Conservation (phyloP, 35 echinoderm and acorn worm genomes). For the Holothuria glaberrima region DNA sequence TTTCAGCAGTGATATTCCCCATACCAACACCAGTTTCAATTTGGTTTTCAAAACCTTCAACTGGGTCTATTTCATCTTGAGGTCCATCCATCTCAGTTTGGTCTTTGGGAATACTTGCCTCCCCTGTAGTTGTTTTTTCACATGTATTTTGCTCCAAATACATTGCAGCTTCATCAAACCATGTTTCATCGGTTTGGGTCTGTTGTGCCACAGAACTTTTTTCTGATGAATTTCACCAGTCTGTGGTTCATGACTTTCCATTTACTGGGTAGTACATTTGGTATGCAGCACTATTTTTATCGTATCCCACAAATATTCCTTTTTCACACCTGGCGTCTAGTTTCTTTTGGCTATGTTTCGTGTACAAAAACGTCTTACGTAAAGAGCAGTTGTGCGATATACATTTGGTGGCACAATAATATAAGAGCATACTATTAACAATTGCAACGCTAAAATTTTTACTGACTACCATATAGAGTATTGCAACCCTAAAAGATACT, state of each 20-base stretch:
- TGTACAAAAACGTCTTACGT: slow-evolving; percentile 9
- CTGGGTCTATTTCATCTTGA: neutral
- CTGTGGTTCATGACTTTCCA: slow-evolving; percentile 19
- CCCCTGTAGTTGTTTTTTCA: neutral
- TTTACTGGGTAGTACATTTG: slow-evolving; percentile 37
- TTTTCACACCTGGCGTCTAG: slow-evolving; percentile 52
- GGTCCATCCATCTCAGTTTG: neutral
- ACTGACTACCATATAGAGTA: too few species aligned
- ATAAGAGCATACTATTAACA: slow-evolving; percentile 12
- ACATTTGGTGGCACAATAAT: slow-evolving; percentile 16
- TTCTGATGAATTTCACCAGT: slow-evolving; percentile 30
- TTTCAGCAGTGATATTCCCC: neutral
- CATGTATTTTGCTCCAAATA: slow-evolving; percentile 2
- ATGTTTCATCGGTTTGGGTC: slow-evolving; percentile 21
- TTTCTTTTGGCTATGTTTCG: slow-evolving; percentile 35
- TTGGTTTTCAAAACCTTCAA: slow-evolving; percentile 12
- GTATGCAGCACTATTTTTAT: slow-evolving; percentile 50
- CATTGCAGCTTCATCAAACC: neutral
- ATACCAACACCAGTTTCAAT: neutral
- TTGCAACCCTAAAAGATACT: too few species aligned
- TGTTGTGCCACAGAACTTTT: slow-evolving; percentile 6
- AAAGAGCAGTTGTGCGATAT: slow-evolving; percentile 26
- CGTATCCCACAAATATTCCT: slow-evolving; percentile 66
- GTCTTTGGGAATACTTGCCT: neutral
- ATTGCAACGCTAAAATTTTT: too few species aligned